Evolutionary conservation across 2,797 vertebrate species (phyloP).

Genomic region (Alcedo quadribrachys): DNA sequence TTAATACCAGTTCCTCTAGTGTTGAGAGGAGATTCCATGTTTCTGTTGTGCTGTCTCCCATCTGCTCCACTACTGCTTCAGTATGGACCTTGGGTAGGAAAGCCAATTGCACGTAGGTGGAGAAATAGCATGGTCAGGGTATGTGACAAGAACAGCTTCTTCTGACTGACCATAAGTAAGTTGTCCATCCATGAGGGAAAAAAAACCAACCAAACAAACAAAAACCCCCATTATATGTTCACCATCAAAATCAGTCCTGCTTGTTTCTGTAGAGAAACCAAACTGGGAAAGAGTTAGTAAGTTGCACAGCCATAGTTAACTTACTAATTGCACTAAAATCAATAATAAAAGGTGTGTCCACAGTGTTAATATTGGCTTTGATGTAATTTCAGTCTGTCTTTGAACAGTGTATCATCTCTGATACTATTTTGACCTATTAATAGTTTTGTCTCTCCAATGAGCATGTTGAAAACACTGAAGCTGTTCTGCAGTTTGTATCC

Average conservation of each 20-base stretch:
- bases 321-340: background rate
- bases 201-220: background rate
- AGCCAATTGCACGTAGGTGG: background rate
- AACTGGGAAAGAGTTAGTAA: background rate
- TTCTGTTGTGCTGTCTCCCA: background rate
- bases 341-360: background rate
- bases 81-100: background rate
- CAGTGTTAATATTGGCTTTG: background rate
- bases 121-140: rapidly evolving
- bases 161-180: background rate
- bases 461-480: background rate
- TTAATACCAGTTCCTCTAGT: background rate
- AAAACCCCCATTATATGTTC: background rate
- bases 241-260: background rate
- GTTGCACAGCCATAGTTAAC: background rate
- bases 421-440: background rate
- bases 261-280: background rate
- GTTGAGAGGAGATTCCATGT: background rate
- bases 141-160: background rate
- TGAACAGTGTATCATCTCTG: background rate
- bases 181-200: background rate
- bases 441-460: background rate
- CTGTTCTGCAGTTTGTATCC: background rate
- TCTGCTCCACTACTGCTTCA: background rate
- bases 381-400: background rate